Conservation (phyloP, 2,888 invertebrate species). For the Luperina nickerlii region DNA sequence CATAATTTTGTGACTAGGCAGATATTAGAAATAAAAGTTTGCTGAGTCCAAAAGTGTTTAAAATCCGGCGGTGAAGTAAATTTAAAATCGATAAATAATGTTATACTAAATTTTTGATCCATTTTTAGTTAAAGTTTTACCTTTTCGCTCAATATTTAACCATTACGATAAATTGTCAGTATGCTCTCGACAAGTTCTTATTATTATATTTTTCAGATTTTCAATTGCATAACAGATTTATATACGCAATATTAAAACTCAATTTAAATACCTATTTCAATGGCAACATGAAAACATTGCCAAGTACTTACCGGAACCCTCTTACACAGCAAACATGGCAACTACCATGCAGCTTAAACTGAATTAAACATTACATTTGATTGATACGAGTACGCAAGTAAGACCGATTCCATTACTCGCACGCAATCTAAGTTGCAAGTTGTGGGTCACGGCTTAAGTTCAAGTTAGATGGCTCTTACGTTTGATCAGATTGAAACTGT, state of each 20-base stretch:
- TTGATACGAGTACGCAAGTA: constrained; percentile 57
- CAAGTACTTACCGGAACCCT: constrained; percentile 22
- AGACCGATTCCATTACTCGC: constrained; percentile 62
- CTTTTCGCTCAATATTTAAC: too few relatives aligned
- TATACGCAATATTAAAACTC: too few relatives aligned
- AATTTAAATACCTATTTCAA: neutral
- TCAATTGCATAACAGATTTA: too few relatives aligned
- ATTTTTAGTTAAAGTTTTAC: too few relatives aligned
- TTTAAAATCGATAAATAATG: neutral
- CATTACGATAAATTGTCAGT: too few relatives aligned
- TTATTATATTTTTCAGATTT: too few relatives aligned
- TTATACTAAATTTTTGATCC: neutral
- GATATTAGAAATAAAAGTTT: too few relatives aligned
- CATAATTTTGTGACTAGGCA: neutral
- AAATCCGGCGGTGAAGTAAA: neutral
- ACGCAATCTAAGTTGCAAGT: constrained; percentile 66
- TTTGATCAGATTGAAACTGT: constrained; percentile 61
- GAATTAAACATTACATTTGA: constrained; percentile 65
- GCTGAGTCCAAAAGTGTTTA: neutral
- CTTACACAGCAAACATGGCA: constrained; percentile 12
- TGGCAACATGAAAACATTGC: neutral
- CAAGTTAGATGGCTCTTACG: constrained; percentile 54
- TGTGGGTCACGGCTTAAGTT: constrained; percentile 61
- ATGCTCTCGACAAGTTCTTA: too few relatives aligned
- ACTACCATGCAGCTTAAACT: constrained; percentile 51